phyloP scores from a whole-genome alignment of 2,797 vertebrate genomes.

The Gobionotothen gibberifrons region DNA sequence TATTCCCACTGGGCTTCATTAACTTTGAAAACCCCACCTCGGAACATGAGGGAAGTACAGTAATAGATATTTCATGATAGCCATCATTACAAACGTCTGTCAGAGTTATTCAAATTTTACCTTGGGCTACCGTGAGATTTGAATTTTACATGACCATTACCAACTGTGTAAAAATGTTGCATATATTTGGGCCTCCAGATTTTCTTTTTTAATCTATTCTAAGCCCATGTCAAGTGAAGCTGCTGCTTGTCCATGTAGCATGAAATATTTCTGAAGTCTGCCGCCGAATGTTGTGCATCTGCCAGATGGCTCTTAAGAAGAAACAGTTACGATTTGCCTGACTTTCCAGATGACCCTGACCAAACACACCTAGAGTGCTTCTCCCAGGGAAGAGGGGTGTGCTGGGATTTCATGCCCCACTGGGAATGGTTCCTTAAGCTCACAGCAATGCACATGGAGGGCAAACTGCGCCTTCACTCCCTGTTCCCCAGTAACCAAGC shows the following conservation, averaged over 20 bases:
- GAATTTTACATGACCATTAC: constrained; percentile 31
- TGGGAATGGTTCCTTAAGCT: constrained; percentile 60
- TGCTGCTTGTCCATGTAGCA: constrained; percentile 27
- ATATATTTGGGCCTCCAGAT: constrained; percentile 13
- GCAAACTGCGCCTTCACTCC: constrained; percentile 38
- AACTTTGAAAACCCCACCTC: constrained; percentile 36
- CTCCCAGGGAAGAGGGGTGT: constrained; percentile 32
- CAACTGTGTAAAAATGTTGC: constrained; percentile 17
- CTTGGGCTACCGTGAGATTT: constrained; percentile 31
- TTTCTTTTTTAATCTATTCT: constrained; percentile 16
- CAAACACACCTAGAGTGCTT: constrained; percentile 45
- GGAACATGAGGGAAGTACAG: constrained; percentile 32
- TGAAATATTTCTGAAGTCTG: constrained; percentile 42
- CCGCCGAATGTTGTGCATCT: constrained; percentile 9
- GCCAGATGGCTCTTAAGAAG: constrained; percentile 35
- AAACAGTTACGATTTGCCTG: constrained; percentile 25
- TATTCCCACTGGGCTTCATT: constrained; percentile 62
- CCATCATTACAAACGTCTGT: constrained; percentile 53
- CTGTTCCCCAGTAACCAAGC: constrained; percentile 41
- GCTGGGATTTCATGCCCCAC: constrained; percentile 62
- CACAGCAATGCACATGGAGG: constrained; percentile 49
- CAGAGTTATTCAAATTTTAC: constrained; percentile 51
- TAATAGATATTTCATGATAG: constrained; percentile 64
- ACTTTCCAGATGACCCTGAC: constrained; percentile 56
- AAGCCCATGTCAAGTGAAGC: constrained; percentile 11